Evolutionary conservation across 2,888 invertebrate species (phyloP), one percentile per base, ranked within the genome.

Genomic region (Graphium colonna): DNA sequence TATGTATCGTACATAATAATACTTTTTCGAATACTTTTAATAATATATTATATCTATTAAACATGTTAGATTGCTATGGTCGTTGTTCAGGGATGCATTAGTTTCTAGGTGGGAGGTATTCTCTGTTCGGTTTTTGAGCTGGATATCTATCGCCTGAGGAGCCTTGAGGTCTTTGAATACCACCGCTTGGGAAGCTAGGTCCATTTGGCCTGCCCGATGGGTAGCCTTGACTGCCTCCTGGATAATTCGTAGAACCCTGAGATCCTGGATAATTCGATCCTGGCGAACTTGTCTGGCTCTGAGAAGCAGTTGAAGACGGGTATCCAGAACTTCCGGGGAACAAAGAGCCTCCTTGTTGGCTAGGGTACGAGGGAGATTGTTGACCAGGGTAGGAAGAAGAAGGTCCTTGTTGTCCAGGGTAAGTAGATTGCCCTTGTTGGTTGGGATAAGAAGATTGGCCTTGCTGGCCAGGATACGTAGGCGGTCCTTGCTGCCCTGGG

Each of bases 71-170:
- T 31, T 12, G 44, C 49, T 54, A 44, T 28, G 28, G 49, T 49
- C 49, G 42, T 44, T 21, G 5, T 17, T 44, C 12, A 17, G 9
- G 9, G 10, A 39, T 16, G 39, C 36, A 45, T 49, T 73, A 90
- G 67, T 90, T 91, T 75, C 91, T 90, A 47, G 95, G 95, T 55
- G 96, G 96, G 64, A 96, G 86, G 76, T 96, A 96, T 84, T 95
- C 95, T 82, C 95, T 92, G 72, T 93, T 93, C 2, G 94, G 93
- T 69, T 91, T 87, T 58, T 90, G 79, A 21, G 91, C 73, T 51
- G 87, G 86, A 63, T 86, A 89, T 45, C 80, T 79, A 61, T 71
- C 67, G 33, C 59, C 67, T 67, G 73, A 57, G 56, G 75, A 59
- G 50, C 65, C 63, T 56, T 82, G 79, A 8, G 82, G 80, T 62